Conservation (phyloP, 2,797 vertebrate species). For the Cynopterus sphinx region DNA sequence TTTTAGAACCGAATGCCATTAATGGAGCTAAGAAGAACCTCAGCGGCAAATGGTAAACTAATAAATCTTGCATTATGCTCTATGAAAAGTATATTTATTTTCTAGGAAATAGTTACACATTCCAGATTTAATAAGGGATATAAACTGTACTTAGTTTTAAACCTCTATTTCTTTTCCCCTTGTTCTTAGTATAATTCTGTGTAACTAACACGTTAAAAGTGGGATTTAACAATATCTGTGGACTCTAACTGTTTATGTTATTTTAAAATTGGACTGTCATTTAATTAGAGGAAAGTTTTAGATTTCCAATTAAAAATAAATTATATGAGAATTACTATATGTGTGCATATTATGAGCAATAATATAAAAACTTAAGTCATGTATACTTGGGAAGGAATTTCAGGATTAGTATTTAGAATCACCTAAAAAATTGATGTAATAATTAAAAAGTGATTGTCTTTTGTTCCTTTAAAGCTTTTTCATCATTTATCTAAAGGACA, state of each 20-base stretch:
- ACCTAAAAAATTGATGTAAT: conserved; percentile 21
- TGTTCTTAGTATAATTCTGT: background rate
- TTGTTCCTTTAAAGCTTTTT: conserved; percentile 1
- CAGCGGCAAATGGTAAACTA: background rate
- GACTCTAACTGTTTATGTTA: background rate
- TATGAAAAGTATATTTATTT: background rate
- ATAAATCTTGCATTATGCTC: background rate
- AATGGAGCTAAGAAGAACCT: background rate
- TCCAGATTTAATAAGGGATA: conserved; percentile 3
- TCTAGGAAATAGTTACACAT: conserved; percentile 29
- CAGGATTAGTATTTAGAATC: conserved; percentile 41
- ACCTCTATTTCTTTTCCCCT: background rate
- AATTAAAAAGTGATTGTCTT: background rate
- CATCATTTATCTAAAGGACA: background rate
- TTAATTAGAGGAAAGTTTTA: conserved; percentile 37
- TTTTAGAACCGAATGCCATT: background rate
- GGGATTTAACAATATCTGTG: background rate
- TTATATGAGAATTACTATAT: background rate
- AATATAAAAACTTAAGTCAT: conserved; percentile 14
- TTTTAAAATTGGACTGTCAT: background rate
- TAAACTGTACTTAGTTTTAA: background rate
- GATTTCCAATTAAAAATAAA: conserved; percentile 13
- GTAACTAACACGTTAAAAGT: background rate
- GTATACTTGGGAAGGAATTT: background rate
- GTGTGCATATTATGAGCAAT: background rate